A percentile compares a stretch with the other conserved stretches of the same genome.
Conservation (phyloP, 1,140 invertebrate genomes). For the Trichonephila clavata region DNA sequence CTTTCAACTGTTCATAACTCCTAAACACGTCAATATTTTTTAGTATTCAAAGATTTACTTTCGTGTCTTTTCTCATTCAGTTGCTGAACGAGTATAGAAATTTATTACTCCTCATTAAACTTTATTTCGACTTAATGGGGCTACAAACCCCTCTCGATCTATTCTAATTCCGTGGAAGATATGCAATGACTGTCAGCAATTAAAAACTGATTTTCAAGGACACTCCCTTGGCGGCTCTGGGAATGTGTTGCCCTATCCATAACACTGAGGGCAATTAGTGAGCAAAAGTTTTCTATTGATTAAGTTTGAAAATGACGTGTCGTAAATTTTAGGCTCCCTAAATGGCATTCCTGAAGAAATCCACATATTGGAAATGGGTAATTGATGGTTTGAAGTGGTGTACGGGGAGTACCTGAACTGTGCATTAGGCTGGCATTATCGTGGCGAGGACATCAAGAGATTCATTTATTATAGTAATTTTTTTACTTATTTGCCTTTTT, state of each 20-base stretch:
- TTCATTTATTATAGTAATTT: neutral
- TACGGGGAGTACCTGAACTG: neutral
- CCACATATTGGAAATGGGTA: neutral
- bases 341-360: neutral
- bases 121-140: neutral
- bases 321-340: neutral
- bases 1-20: no score
- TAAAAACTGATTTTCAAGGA: constrained; percentile 14
- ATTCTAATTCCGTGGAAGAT: neutral
- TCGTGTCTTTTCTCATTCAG: no score
- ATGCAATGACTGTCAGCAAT: neutral
- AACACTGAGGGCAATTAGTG: neutral
- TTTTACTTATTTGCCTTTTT: neutral
- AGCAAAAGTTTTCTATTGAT: neutral
- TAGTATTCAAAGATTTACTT: no score
- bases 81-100: neutral
- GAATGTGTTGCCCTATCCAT: neutral
- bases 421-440: neutral
- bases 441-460: neutral
- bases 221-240: neutral
- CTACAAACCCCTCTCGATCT: neutral
- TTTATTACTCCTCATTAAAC: constrained; percentile 7
- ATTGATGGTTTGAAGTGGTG: neutral
- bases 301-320: neutral
- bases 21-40: no score